Conservation (phyloP, 2,888 invertebrate species). For the Nemurella pictetii region DNA sequence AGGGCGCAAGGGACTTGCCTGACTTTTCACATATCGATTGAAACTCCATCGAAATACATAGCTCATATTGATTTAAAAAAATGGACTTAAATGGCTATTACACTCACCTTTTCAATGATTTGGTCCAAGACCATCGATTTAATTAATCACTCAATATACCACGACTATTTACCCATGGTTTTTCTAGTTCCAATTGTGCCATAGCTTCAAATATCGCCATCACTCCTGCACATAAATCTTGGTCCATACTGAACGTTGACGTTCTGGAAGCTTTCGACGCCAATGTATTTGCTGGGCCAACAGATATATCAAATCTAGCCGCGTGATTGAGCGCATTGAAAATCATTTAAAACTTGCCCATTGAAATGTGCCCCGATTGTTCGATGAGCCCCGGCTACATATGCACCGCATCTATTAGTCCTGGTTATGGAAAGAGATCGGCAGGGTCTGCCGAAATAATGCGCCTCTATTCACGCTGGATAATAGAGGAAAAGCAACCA, state of each 20-base stretch:
- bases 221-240: not conserved
- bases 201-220: not conserved
- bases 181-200: too few species aligned
- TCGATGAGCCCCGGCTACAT: not conserved
- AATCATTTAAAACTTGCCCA: constrained; percentile 13
- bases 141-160: too few species aligned
- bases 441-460: not conserved
- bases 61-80: too few species aligned
- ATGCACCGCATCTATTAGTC: constrained; percentile 23
- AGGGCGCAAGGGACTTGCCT: too few species aligned
- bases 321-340: constrained; percentile 23
- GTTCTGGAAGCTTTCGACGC: not conserved
- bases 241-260: not conserved
- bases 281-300: constrained; percentile 23
- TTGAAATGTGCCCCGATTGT: constrained; percentile 14
- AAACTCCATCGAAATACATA: too few species aligned
- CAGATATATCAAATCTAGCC: constrained; percentile 25
- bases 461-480: not conserved
- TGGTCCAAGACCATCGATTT: too few species aligned
- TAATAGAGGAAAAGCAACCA: not conserved
- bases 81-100: too few species aligned
- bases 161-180: too few species aligned
- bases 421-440: constrained; percentile 5
- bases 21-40: too few species aligned
- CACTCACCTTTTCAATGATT: too few species aligned